Percentiles rank a stretch among this genome's conserved stretches.
phyloP scores from a whole-genome alignment of 2,888 invertebrate species.

The Idaea straminata region DNA sequence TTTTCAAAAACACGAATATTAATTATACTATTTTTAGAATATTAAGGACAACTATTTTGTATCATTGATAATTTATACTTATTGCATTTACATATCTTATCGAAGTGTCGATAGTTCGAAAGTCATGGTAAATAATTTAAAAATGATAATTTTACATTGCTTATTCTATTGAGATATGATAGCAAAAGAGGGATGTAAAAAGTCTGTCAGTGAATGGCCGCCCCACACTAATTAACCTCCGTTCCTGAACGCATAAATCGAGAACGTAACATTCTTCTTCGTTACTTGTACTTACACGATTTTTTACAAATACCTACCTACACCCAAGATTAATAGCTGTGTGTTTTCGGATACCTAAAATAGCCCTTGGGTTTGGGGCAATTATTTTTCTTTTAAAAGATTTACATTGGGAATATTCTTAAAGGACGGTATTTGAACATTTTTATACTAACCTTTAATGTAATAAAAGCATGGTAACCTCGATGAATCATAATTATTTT shows the following conservation, averaged over 20 bases:
- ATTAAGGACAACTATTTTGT: no score
- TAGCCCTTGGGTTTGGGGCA: constrained; percentile 11
- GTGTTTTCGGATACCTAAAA: constrained; percentile 18
- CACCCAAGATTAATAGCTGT: constrained; percentile 30
- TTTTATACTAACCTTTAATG: constrained; percentile 6
- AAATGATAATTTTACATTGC: no score
- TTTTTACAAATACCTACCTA: constrained; percentile 33
- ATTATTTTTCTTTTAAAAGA: constrained; percentile 15
- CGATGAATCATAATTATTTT: no score
- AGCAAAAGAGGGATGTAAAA: background rate
- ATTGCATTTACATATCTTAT: no score
- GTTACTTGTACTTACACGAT: constrained; percentile 34
- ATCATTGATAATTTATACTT: no score
- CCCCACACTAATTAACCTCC: constrained; percentile 62
- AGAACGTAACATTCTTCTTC: constrained; percentile 55
- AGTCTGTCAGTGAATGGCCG: constrained; percentile 38
- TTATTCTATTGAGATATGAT: no score
- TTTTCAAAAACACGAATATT: no score
- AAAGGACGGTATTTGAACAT: background rate
- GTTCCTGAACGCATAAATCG: constrained; percentile 63
- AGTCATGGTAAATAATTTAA: no score
- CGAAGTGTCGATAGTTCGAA: no score
- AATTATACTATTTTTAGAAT: no score
- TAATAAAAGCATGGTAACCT: no score
- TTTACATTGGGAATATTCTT: constrained; percentile 7